Evolutionary conservation across 2,113 vertebrate genomes (phyloP).

Genomic region (Theristicus caerulescens): DNA sequence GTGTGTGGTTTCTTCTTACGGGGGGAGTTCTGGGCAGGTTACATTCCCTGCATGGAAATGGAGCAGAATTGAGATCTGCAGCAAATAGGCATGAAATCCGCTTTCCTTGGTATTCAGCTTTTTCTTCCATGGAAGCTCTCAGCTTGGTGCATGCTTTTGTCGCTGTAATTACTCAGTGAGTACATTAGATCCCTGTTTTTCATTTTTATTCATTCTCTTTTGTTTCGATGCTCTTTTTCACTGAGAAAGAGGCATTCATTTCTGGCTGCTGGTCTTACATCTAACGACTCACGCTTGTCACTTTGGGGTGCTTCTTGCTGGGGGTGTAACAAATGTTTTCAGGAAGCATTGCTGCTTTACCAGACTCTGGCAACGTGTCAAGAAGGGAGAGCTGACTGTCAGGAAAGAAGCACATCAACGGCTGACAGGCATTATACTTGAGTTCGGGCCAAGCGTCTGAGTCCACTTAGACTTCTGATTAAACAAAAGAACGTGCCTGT

Average conservation of each 20-base stretch:
- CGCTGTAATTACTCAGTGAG: not conserved
- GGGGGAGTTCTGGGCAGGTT: not conserved
- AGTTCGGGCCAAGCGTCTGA: not conserved
- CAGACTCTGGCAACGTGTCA: not conserved
- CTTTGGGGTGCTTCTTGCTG: not conserved
- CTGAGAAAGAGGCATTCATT: not conserved
- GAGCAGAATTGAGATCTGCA: not conserved
- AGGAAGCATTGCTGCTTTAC: not conserved
- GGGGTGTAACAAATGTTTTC: not conserved
- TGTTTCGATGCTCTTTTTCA: not conserved
- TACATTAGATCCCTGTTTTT: not conserved
- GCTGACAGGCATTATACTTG: not conserved
- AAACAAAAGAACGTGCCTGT: not conserved
- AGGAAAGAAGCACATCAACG: not conserved
- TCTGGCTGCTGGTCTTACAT: not conserved
- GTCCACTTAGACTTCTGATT: not conserved
- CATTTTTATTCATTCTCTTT: not conserved
- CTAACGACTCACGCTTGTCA: not conserved
- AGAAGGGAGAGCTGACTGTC: not conserved
- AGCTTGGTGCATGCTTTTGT: not conserved
- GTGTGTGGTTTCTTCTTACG: fast-evolving
- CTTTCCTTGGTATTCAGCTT: not conserved
- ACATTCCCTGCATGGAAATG: fast-evolving
- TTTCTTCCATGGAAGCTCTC: not conserved
- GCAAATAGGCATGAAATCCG: not conserved